Conservation (phyloP, 2,888 invertebrate genomes). For the Opisthograptis luteolata region DNA sequence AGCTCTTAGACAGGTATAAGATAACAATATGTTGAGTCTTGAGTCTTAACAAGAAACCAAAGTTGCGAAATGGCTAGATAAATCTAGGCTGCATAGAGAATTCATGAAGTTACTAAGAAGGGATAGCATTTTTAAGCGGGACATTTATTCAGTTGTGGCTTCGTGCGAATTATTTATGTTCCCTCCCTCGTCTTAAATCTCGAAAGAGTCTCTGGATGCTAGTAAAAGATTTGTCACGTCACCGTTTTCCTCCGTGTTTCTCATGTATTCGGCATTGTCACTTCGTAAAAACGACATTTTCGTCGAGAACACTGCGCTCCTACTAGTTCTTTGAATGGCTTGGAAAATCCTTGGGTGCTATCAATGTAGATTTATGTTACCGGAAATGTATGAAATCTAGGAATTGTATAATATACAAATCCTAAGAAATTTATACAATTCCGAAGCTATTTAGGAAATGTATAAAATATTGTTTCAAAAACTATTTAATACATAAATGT, state of each 20-base stretch:
- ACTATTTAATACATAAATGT: no score
- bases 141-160: constrained; percentile 58
- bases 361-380: no score
- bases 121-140: constrained; percentile 62
- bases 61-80: constrained; percentile 28
- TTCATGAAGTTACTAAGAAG: constrained; percentile 67
- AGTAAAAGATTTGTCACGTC: constrained; percentile 29
- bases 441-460: no score
- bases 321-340: constrained; percentile 2
- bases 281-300: constrained; percentile 24
- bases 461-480: no score
- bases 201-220: constrained; percentile 24
- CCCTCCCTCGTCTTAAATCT: constrained; percentile 51
- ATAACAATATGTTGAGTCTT: not conserved
- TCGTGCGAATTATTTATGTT: constrained; percentile 58
- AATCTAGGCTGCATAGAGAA: constrained; percentile 52
- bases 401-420: no score
- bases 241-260: constrained; percentile 11
- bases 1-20: not conserved
- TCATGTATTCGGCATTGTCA: constrained; percentile 16
- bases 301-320: constrained; percentile 36
- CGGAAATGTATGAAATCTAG: no score
- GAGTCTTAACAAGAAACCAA: constrained; percentile 9
- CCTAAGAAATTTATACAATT: no score
- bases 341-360: constrained; percentile 1